Evolutionary conservation across 2,888 invertebrate genomes (phyloP).

Genomic region (Mycalesis mineus): DNA sequence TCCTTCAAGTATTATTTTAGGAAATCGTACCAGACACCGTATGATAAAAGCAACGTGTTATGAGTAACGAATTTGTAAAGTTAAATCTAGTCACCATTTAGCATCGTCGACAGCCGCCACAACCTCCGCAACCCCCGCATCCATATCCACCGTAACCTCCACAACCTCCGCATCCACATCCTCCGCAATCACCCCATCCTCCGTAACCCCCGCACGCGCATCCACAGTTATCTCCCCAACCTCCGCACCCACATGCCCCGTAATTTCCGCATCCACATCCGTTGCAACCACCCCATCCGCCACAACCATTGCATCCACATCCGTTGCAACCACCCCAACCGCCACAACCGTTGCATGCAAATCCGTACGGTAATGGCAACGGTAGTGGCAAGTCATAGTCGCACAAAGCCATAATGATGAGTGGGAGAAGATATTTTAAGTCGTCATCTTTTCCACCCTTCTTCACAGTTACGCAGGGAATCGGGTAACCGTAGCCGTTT

Average conservation of each 20-base stretch:
- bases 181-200: slow-evolving; percentile 31
- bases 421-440: slow-evolving; percentile 43
- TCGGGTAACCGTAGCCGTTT: slow-evolving; percentile 24
- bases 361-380: neutral
- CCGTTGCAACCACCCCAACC: slow-evolving; percentile 25
- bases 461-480: neutral
- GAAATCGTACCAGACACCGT: too few species aligned
- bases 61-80: too few species aligned
- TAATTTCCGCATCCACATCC: slow-evolving; percentile 13
- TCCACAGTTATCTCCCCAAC: neutral
- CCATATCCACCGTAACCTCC: too few species aligned
- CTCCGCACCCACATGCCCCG: neutral
- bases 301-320: slow-evolving; percentile 11
- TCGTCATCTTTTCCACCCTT: slow-evolving; percentile 38
- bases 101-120: neutral
- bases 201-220: slow-evolving; percentile 19
- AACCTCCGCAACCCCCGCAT: too few species aligned
- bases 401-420: slow-evolving; percentile 40
- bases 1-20: too few species aligned
- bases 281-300: slow-evolving; percentile 32
- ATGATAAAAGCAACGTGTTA: too few species aligned
- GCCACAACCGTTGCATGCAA: slow-evolving; percentile 24
- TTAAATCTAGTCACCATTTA: neutral
- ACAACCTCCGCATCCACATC: slow-evolving; percentile 13
- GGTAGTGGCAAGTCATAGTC: neutral